Evolutionary conservation across 2,797 vertebrate species (phyloP), one percentile per base, ranked within the genome.

Genomic region (Scyliorhinus canicula): DNA sequence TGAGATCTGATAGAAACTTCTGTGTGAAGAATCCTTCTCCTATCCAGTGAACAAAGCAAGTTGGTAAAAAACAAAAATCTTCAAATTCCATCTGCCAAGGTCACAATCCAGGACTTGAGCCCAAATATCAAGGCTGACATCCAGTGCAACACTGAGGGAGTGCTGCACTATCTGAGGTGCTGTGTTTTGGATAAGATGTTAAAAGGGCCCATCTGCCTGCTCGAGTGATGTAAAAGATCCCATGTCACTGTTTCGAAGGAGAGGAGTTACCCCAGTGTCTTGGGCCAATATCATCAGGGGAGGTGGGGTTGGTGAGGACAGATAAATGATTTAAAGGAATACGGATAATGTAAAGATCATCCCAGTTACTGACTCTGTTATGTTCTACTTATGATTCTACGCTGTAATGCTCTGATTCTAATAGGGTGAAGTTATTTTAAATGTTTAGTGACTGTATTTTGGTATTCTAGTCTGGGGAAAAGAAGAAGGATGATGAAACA

Each of bases 401-500:
- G 79, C 21, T 47, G 44, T 26, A n/a, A 74, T 47, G 57, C n/a
- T 93, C 88, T 44, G 67, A 93, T 71, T 50, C 5, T 7, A 94
- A 69, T 26, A 4, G 28, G 31, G 35, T 94, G 47, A 69, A 69
- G 4, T 44, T 69, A 71, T 60, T 16, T 91, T 93, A 35, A 57
- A 57, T 90, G 31, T 35, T 90, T 57, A 47, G 40, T 71, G 31
- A 63, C 69, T 95, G 40, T 60, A 44, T 40, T 95, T 94, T 74
- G 67, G 85, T 55, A 90, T 74, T 94, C 31, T 95, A 99, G 99
- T 99, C 99, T 6, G 99, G 99, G 28, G 99, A 99, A 96, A 99
- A 99, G 97, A 99, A 99, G 97, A 99, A 99, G 95, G 99, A 99
- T 50, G 99, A 99, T 95, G 99, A 99, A 96, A 99, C 99, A 1